Conservation (phyloP, 2,113 vertebrate species). For the Elgaria multicarinata region DNA sequence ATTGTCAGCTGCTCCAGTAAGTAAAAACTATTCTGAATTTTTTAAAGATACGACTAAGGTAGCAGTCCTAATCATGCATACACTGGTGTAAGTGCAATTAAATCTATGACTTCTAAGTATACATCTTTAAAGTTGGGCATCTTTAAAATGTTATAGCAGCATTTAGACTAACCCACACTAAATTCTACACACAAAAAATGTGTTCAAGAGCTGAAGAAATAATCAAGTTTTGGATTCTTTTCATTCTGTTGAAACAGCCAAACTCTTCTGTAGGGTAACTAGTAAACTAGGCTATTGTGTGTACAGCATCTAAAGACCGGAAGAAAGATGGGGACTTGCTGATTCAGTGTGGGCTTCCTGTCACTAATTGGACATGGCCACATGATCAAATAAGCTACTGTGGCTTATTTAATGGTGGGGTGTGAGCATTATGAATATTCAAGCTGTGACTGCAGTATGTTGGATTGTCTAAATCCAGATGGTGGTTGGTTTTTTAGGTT, state of each 20-base stretch:
- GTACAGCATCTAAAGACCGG: neutral
- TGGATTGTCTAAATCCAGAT: no score
- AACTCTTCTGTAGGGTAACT: slow-evolving; percentile 12
- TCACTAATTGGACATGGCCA: neutral
- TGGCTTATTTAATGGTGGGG: no score
- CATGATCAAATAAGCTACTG: no score
- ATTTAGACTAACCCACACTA: neutral
- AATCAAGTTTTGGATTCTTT: slow-evolving; percentile 43
- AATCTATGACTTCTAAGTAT: neutral
- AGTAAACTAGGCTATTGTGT: neutral
- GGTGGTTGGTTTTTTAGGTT: no score
- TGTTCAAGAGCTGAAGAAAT: neutral
- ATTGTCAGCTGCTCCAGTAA: neutral
- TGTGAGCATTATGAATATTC: no score
- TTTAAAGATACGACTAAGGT: neutral
- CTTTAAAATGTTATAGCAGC: neutral
- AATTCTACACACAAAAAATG: neutral
- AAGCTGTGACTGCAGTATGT: no score
- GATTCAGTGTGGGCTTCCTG: slow-evolving; percentile 15
- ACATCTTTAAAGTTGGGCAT: neutral
- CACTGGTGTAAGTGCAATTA: neutral
- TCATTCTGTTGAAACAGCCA: neutral
- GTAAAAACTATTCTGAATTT: neutral
- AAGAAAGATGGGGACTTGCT: slow-evolving; percentile 27
- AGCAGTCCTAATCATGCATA: neutral